Evolutionary conservation across 2,888 invertebrate species (phyloP).

Genomic region (Diarsia mendica): DNA sequence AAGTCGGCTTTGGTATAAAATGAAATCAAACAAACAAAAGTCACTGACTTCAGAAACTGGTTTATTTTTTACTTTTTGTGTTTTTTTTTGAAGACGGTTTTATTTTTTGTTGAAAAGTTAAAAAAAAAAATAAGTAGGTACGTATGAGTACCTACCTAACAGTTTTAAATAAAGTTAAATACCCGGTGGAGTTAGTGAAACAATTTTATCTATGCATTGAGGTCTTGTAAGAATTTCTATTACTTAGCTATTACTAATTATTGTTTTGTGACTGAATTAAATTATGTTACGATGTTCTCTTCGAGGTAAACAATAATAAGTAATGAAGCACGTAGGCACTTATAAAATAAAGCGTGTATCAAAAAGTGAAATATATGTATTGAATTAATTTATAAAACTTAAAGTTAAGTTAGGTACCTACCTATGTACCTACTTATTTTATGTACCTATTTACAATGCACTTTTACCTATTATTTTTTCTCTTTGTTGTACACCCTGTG

Average conservation of each 20-base stretch:
- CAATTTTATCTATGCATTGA: slow-evolving; percentile 20
- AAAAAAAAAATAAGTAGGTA: too few species aligned
- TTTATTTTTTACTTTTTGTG: too few species aligned
- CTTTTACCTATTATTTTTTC: neutral
- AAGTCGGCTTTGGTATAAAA: too few species aligned
- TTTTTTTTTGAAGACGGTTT: too few species aligned
- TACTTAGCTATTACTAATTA: neutral
- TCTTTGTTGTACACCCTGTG: neutral
- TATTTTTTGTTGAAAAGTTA: too few species aligned
- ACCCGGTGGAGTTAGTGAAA: slow-evolving; percentile 6
- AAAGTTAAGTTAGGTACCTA: too few species aligned
- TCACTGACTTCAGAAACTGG: too few species aligned
- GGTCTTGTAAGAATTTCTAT: slow-evolving; percentile 9
- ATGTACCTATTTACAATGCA: neutral
- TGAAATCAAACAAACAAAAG: too few species aligned
- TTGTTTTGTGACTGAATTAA: neutral
- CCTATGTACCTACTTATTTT: neutral
- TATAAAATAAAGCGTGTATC: neutral
- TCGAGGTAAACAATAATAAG: neutral
- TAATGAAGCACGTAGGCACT: neutral
- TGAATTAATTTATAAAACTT: too few species aligned
- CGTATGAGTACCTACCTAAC: too few species aligned
- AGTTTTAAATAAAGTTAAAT: neutral
- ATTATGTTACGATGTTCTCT: neutral
- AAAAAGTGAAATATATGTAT: neutral